These are phyloP conservation scores for Drosophila sturtevanti DNA, from an alignment of 1,140 invertebrate species.

Conservation along the genomic window DNA sequence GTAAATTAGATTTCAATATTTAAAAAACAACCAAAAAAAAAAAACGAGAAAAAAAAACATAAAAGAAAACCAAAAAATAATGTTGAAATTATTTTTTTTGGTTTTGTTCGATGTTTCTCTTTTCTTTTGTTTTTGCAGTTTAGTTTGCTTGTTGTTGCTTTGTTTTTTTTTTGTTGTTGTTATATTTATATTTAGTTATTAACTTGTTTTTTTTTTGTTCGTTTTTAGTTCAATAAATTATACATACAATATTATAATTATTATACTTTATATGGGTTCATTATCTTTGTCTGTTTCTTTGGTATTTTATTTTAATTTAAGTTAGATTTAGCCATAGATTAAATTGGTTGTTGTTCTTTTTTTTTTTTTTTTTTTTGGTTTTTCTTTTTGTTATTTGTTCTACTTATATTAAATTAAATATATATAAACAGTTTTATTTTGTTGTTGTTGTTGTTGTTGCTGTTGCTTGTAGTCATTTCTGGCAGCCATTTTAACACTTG, in stretches of 20 bases:
- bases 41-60: not conserved
- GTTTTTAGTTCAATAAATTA: constrained; percentile 46
- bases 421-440: constrained; percentile 74
- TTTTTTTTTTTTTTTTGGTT: constrained; percentile 39
- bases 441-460: constrained; percentile 2
- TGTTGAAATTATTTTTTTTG: constrained; percentile 29
- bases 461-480: constrained; percentile 80
- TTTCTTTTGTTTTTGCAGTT: constrained; percentile 39
- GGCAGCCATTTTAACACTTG: constrained; percentile 83
- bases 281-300: constrained; percentile 48
- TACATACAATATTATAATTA: constrained; percentile 31
- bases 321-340: constrained; percentile 73
- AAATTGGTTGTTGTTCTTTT: constrained; percentile 58
- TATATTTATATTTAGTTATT: constrained; percentile 20
- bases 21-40: constrained; percentile 19
- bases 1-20: constrained; percentile 35
- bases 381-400: constrained; percentile 78
- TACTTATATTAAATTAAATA: constrained; percentile 76
- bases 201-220: constrained; percentile 17
- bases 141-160: constrained; percentile 18
- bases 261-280: constrained; percentile 27
- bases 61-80: not conserved
- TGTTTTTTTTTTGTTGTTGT: too few species aligned
- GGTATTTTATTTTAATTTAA: constrained; percentile 63
- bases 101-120: constrained; percentile 18